Evolutionary conservation across 2,888 invertebrate species (phyloP).

Genomic region (Masnerella sp.): DNA sequence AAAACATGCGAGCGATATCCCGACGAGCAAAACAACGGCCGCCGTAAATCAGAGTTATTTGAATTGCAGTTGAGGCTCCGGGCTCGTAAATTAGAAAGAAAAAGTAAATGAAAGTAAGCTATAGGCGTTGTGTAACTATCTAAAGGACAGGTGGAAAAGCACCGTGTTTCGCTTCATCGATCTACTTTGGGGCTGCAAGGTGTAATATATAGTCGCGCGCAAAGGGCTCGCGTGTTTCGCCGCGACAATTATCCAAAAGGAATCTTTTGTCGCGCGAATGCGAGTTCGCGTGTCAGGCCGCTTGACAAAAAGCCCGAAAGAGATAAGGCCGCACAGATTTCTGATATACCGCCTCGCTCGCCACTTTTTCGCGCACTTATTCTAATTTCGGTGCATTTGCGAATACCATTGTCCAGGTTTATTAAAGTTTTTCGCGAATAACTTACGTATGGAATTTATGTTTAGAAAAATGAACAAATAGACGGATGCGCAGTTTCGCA

Average conservation of each 20-base stretch:
- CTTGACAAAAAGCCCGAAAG: constrained; percentile 69
- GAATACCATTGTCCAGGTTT: background rate
- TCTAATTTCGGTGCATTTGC: no score
- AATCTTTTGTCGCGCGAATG: constrained; percentile 72
- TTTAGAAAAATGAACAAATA: constrained; percentile 1
- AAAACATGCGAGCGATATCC: constrained; percentile 47
- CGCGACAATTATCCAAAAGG: constrained; percentile 68
- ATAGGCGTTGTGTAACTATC: constrained; percentile 46
- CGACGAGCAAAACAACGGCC: constrained; percentile 41
- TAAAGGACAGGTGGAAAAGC: constrained; percentile 59
- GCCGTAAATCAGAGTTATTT: constrained; percentile 53
- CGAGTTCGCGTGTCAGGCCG: constrained; percentile 72
- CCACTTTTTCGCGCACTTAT: no score
- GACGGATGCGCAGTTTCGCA: constrained; percentile 1
- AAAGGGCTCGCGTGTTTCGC: constrained; percentile 67
- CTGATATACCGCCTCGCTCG: constrained; percentile 21
- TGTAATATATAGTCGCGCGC: constrained; percentile 41
- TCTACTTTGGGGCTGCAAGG: constrained; percentile 39
- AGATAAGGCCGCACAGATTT: constrained; percentile 65
- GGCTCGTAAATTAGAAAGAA: constrained; percentile 46
- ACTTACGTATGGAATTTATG: no score
- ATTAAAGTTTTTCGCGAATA: constrained; percentile 13
- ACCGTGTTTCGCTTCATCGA: constrained; percentile 58
- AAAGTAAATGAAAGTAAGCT: constrained; percentile 55
- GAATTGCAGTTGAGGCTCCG: constrained; percentile 48